Percentiles rank a stretch among this genome's conserved stretches.
phyloP scores from a whole-genome alignment of 1,140 invertebrate genomes.

The Drosophila neocordata region DNA sequence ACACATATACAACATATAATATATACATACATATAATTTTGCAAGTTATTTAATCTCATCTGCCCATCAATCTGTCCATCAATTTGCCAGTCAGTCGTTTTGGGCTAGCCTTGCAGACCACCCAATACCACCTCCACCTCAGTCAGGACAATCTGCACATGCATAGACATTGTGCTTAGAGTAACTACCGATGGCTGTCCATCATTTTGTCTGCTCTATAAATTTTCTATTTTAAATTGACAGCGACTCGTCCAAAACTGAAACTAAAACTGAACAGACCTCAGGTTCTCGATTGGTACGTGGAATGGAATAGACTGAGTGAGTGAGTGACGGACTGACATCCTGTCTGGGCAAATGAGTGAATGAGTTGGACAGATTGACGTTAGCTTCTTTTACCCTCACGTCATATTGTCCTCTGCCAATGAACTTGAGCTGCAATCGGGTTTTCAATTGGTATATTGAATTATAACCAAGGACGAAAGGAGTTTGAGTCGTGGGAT shows the following conservation, averaged over 20 bases:
- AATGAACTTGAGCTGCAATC: slow-evolving; percentile 68
- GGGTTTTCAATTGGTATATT: slow-evolving; percentile 62
- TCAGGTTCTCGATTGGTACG: slow-evolving; percentile 47
- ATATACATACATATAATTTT: slow-evolving; percentile 51
- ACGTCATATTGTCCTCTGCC: slow-evolving; percentile 35
- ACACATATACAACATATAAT: neutral
- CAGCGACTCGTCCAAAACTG: slow-evolving; percentile 78
- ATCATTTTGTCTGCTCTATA: slow-evolving; percentile 81
- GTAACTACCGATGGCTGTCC: slow-evolving; percentile 76
- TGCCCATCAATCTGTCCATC: slow-evolving; percentile 80
- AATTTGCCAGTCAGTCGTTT: slow-evolving; percentile 72
- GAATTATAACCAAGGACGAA: slow-evolving; percentile 48
- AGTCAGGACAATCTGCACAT: slow-evolving; percentile 41
- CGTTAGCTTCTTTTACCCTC: slow-evolving; percentile 31
- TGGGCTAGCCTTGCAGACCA: slow-evolving; percentile 34
- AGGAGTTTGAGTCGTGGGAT: slow-evolving; percentile 41
- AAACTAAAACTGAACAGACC: slow-evolving; percentile 75
- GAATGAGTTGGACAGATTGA: slow-evolving; percentile 56
- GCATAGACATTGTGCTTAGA: slow-evolving; percentile 42
- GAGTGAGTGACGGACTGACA: slow-evolving; percentile 55
- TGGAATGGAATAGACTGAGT: slow-evolving; percentile 50
- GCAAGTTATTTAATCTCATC: slow-evolving; percentile 82
- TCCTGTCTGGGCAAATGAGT: slow-evolving; percentile 63
- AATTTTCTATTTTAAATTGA: slow-evolving; percentile 82
- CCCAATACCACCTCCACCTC: slow-evolving; percentile 20